Percentiles rank a stretch among this genome's conserved stretches.
Conservation (phyloP, 2,113 vertebrate species). For the Platycercus adscitus region DNA sequence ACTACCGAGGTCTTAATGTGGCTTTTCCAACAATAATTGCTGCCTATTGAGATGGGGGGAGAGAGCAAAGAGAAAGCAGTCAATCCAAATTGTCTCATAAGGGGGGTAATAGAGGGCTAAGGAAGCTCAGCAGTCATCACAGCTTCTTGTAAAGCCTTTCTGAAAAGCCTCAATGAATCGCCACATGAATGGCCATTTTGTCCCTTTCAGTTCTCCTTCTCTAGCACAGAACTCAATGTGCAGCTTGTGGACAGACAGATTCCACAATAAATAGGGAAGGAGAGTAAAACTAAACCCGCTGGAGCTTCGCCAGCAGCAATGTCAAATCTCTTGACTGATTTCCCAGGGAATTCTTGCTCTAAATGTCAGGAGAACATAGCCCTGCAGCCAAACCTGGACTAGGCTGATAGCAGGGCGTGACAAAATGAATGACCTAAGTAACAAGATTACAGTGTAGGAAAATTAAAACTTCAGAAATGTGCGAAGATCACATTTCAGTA, state of each 20-base stretch:
- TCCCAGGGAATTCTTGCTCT: constrained; percentile 80
- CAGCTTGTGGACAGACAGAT: constrained; percentile 41
- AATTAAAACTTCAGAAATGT: constrained; percentile 54
- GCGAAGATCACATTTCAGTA: constrained; percentile 48
- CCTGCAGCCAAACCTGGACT: constrained; percentile 59
- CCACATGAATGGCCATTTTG: constrained; percentile 54
- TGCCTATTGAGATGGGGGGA: neutral
- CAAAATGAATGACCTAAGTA: constrained; percentile 52
- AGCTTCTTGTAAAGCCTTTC: constrained; percentile 61
- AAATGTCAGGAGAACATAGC: constrained; percentile 78
- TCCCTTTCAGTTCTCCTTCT: constrained; percentile 52
- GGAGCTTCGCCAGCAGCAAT: constrained; percentile 70
- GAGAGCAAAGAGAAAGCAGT: constrained; percentile 28
- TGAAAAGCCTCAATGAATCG: constrained; percentile 68
- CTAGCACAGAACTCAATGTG: constrained; percentile 43
- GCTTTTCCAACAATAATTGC: neutral
- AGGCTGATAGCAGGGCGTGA: constrained; percentile 53
- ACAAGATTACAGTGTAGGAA: constrained; percentile 5
- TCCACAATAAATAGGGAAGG: constrained; percentile 49
- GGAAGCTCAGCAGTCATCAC: constrained; percentile 65
- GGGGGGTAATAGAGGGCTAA: constrained; percentile 34
- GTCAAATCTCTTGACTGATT: constrained; percentile 80
- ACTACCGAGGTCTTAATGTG: neutral
- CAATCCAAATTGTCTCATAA: constrained; percentile 34
- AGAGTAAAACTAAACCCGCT: constrained; percentile 77